Base-by-base conservation (phyloP, 1,140 invertebrate species). In the Saxidomus purpurata region DNA sequence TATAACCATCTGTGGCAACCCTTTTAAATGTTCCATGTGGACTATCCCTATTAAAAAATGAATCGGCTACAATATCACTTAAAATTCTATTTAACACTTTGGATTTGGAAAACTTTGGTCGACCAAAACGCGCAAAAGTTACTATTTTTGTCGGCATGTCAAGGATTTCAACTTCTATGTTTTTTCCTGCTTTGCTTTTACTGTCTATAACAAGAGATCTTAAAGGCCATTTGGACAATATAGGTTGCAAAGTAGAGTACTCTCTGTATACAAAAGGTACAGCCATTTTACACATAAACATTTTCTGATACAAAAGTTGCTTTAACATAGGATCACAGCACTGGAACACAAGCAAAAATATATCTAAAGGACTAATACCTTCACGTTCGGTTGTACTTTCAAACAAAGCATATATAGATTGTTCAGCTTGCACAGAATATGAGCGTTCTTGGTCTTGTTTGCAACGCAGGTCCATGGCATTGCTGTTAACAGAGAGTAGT, bases 281-380 rank as follows among this genome's bases (percentile, higher is more conserved):
- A 9, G 71, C 71, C 3, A 15, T 4, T 76, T 76, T 76, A n/a
- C 71, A 76, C 11, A 76, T 8, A 47, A 28, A 76, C 71, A 76
- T 13, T 25, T 76, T 76, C 25, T 49, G 36, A 76, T 11, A 40
- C 11, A 76, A 28, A 8, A 76, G 25, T 25, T 76, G 36, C n/a
- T 49, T 40, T 28, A 76, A 49, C 34, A 76, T 40, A 25, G 71
- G 38, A 22, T 76, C 38, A 76, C 71, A 76, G n/a, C 71, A 76
- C 17, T 43, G 71, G 43, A 43, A 76, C 11, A 36, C 36, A 11
- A 25, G 2, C 2, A 43, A 13, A 40, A 76, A 76, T 1, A 76
- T 19, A 76, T 76, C 71, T 19, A 55, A 22, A 15, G 52, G 52
- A 19, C 52, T 55, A 22, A 55, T 47, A 47, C 43, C 15, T 22